Percentiles rank a stretch among this genome's conserved stretches.
Conservation (phyloP, 2,113 vertebrate species). For the Pterocles burchelli region DNA sequence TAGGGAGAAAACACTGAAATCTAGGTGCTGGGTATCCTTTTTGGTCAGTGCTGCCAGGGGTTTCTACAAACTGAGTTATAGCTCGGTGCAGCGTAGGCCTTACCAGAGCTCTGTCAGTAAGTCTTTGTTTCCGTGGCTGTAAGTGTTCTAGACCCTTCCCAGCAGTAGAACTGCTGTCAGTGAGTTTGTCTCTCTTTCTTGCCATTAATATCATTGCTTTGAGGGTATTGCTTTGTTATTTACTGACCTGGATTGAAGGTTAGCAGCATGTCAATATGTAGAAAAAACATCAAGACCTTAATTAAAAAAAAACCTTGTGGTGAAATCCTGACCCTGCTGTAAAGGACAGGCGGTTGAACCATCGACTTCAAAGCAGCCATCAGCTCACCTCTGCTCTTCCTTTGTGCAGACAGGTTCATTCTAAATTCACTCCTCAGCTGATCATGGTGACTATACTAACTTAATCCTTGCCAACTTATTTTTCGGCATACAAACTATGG, state of each 20-base stretch:
- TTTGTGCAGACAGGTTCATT: background rate
- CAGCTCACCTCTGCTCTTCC: background rate
- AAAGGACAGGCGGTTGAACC: background rate
- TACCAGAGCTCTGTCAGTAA: background rate
- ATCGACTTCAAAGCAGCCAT: background rate
- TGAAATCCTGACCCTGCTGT: background rate
- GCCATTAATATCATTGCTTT: background rate
- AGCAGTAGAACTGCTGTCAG: background rate
- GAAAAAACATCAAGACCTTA: background rate
- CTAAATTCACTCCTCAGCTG: background rate
- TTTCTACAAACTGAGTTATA: background rate
- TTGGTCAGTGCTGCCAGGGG: background rate
- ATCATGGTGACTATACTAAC: background rate
- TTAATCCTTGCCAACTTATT: background rate
- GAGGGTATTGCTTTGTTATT: background rate
- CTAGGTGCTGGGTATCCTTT: background rate
- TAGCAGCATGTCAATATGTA: background rate
- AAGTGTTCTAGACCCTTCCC: background rate
- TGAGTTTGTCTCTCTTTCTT: background rate
- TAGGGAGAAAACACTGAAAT: background rate
- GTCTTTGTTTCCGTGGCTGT: background rate
- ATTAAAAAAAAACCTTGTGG: background rate
- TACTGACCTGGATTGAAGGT: background rate
- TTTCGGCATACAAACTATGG: background rate
- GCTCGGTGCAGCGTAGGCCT: background rate